Evolutionary conservation across 2,113 vertebrate species (phyloP).

Genomic region (Brachypteracias leptosomus): DNA sequence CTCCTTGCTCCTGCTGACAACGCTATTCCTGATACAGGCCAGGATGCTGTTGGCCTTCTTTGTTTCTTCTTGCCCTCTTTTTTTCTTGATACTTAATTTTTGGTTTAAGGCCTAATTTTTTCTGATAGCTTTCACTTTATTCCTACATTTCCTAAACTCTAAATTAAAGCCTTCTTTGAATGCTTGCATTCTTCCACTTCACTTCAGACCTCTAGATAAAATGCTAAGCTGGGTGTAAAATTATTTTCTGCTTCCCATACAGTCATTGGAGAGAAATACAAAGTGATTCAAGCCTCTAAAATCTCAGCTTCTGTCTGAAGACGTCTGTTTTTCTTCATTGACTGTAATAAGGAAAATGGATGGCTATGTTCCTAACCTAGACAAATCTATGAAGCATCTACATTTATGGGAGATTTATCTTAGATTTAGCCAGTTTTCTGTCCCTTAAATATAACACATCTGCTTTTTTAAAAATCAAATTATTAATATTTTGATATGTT

Average conservation of each 20-base stretch:
- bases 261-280: background rate
- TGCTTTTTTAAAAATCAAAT: background rate
- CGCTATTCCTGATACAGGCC: too few relatives aligned
- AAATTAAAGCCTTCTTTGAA: background rate
- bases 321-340: background rate
- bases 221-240: background rate
- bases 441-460: background rate
- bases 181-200: background rate
- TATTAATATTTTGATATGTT: background rate
- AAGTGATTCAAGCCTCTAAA: background rate
- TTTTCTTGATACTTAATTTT: background rate
- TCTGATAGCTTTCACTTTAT: background rate
- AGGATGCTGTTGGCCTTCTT: too few relatives aligned
- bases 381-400: background rate
- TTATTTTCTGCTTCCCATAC: background rate
- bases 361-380: background rate
- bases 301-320: background rate
- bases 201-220: background rate
- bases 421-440: background rate
- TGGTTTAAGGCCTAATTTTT: background rate
- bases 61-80: background rate
- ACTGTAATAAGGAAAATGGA: background rate
- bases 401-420: background rate
- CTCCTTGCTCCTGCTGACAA: too few relatives aligned
- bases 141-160: background rate